Evolutionary conservation across 37 sponge, comb jelly and placozoan genomes (phyloP).

Genomic region (Aphrocallistes beatrix): DNA sequence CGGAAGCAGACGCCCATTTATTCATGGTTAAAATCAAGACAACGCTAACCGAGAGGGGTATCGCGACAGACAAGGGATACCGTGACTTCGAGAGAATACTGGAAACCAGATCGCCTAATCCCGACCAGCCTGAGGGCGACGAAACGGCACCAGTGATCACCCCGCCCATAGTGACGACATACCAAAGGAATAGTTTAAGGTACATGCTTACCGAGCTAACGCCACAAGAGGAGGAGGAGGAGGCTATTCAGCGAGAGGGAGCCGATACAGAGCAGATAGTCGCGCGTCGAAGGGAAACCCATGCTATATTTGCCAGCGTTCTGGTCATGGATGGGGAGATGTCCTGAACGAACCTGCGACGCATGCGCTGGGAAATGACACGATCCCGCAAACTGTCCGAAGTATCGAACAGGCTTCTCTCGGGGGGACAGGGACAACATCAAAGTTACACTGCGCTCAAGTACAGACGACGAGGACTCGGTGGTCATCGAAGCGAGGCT

Average conservation of each 20-base stretch:
- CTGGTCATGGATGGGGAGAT: background rate
- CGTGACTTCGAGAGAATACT: background rate
- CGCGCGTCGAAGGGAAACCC: background rate
- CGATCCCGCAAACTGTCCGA: background rate
- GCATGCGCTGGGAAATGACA: background rate
- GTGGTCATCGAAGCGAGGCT: background rate
- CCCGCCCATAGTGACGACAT: too few relatives aligned
- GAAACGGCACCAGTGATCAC: too few relatives aligned
- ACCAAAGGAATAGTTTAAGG: too few relatives aligned
- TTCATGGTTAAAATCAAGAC: background rate
- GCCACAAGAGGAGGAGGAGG: too few relatives aligned
- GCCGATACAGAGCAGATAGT: background rate
- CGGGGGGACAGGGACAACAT: background rate
- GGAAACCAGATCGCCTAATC: background rate
- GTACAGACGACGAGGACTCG: background rate
- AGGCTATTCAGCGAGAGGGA: background rate
- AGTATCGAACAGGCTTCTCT: background rate
- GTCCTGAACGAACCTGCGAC: background rate
- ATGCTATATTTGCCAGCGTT: background rate
- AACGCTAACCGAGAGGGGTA: background rate
- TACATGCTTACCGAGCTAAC: too few relatives aligned
- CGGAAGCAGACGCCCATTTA: background rate
- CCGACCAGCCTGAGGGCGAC: background rate
- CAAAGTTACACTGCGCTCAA: background rate
- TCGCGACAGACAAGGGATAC: background rate